Conservation (phyloP, 2,888 invertebrate genomes). For the Brenthis daphne region DNA sequence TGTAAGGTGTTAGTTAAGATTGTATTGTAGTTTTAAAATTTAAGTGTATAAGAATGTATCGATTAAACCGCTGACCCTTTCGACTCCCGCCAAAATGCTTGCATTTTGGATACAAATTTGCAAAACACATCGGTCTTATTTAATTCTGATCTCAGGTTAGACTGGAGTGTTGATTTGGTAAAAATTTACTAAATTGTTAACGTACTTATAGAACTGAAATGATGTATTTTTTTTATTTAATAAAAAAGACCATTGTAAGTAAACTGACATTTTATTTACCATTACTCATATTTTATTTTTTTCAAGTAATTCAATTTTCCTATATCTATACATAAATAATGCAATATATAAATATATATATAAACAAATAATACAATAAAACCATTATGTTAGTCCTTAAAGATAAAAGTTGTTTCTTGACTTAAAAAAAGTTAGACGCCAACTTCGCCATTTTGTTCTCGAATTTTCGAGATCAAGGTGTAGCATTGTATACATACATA, state of each 20-base stretch:
- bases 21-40: constrained; percentile 62
- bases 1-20: constrained; percentile 65
- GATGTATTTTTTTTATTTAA: constrained; percentile 80
- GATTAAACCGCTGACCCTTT: constrained; percentile 38
- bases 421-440: neutral
- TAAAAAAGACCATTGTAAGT: constrained; percentile 75
- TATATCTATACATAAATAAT: neutral
- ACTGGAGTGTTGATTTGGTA: constrained; percentile 75
- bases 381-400: neutral
- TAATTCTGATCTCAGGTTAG: constrained; percentile 73
- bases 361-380: neutral
- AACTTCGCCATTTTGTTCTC: constrained; percentile 19
- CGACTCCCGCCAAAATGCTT: constrained; percentile 41
- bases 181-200: constrained; percentile 78
- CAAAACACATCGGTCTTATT: constrained; percentile 44
- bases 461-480: constrained; percentile 18
- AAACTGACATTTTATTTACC: constrained; percentile 33
- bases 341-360: neutral
- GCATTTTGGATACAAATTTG: constrained; percentile 45
- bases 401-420: neutral
- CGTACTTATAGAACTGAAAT: constrained; percentile 80
- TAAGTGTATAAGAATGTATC: constrained; percentile 56
- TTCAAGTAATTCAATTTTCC: neutral
- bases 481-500: constrained; percentile 12
- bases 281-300: neutral